A percentile compares a stretch with the other conserved stretches of the same genome.
Evolutionary conservation across 2,113 vertebrate species (phyloP).

Genomic region (Hiodon alosoides): DNA sequence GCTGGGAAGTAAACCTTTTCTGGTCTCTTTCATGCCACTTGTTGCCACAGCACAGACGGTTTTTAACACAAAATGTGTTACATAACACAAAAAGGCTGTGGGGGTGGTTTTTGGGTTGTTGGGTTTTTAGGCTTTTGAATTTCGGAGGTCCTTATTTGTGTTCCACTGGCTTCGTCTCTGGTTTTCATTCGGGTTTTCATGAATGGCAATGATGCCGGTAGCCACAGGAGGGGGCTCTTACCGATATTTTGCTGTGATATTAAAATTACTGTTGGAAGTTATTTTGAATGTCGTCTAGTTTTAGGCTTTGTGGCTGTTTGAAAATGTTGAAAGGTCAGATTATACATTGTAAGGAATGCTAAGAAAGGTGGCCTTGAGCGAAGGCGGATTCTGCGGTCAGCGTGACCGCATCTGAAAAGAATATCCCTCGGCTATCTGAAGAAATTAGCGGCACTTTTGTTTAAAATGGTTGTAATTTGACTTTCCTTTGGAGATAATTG

Average conservation of each 20-base stretch:
- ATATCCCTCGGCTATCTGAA: background rate
- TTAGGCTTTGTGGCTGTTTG: background rate
- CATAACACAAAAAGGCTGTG: too few relatives aligned
- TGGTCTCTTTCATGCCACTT: too few relatives aligned
- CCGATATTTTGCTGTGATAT: background rate
- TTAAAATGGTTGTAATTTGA: constrained; percentile 18
- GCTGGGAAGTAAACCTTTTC: too few relatives aligned
- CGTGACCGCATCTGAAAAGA: background rate
- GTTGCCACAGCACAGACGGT: too few relatives aligned
- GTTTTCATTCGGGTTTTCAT: background rate
- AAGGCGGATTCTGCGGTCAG: background rate
- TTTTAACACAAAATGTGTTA: too few relatives aligned
- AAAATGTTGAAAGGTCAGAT: background rate
- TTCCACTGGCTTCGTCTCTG: too few relatives aligned
- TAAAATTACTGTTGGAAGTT: background rate
- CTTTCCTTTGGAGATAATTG: constrained; percentile 26
- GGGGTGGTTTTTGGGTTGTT: too few relatives aligned
- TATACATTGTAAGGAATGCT: background rate
- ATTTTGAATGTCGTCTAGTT: background rate
- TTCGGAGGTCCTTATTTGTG: too few relatives aligned
- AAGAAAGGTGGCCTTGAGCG: background rate
- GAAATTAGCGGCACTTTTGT: constrained; percentile 33
- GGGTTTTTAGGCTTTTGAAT: too few relatives aligned
- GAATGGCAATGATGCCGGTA: background rate
- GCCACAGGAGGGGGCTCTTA: constrained; percentile 23